phyloP scores from a whole-genome alignment of 2,797 vertebrate genomes.

The Betta splendens region DNA sequence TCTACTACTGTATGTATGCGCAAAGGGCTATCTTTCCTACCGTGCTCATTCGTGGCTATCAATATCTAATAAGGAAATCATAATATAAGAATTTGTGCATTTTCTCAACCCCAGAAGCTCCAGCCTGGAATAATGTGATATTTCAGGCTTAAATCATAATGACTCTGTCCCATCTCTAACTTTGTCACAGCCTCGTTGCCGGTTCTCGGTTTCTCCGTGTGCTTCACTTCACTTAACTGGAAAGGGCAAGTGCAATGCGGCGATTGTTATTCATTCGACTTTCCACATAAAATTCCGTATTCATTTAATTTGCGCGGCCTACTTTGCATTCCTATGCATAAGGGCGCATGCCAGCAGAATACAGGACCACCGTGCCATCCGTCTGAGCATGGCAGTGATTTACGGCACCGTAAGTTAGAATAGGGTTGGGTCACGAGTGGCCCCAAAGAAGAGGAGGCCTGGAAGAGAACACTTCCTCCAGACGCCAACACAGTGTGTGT shows the following conservation, averaged over 20 bases:
- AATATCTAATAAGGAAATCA: slow-evolving; percentile 43
- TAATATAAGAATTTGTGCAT: slow-evolving; percentile 23
- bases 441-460: not conserved
- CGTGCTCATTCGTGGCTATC: not conserved
- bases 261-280: slow-evolving; percentile 31
- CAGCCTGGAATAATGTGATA: slow-evolving; percentile 31
- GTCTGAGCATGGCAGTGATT: not conserved
- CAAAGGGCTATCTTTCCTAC: not conserved
- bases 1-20: not conserved
- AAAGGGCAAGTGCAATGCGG: slow-evolving; percentile 45
- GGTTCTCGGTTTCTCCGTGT: not conserved
- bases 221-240: slow-evolving; percentile 18
- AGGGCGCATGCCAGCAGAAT: slow-evolving; percentile 13
- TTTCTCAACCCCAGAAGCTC: slow-evolving; percentile 4
- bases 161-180: slow-evolving; percentile 16
- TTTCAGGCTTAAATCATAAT: slow-evolving; percentile 35
- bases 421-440: not conserved
- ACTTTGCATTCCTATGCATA: slow-evolving; percentile 34
- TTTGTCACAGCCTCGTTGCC: slow-evolving; percentile 10
- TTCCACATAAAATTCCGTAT: slow-evolving; percentile 37
- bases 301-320: slow-evolving; percentile 28
- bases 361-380: slow-evolving; percentile 2
- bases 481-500: not conserved
- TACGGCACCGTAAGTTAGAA: not conserved
- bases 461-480: not conserved